A percentile compares a stretch with the other conserved stretches of the same genome.
Conservation (phyloP, 2,797 vertebrate genomes). For the Cichlasoma orientale region DNA sequence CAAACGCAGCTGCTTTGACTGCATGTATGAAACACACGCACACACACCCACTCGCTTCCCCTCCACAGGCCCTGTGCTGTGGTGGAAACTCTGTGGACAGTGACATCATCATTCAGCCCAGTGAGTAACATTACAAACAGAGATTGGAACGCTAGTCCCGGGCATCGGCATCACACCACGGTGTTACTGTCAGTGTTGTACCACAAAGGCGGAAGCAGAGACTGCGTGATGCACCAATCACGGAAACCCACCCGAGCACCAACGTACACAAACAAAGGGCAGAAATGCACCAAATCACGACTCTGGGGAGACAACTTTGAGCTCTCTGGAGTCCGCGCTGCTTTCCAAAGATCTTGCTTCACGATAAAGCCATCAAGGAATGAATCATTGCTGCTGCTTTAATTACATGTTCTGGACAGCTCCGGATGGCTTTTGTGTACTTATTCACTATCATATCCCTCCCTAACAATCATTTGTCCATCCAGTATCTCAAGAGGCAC, state of each 20-base stretch:
- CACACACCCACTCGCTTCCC: slow-evolving; percentile 34
- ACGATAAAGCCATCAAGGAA: slow-evolving; percentile 18
- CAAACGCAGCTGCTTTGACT: slow-evolving; percentile 48
- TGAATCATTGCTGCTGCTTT: not conserved
- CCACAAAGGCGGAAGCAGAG: slow-evolving; percentile 2
- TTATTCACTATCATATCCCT: slow-evolving; percentile 10
- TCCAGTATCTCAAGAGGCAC: slow-evolving; percentile 26
- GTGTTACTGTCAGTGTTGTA: slow-evolving; percentile 23
- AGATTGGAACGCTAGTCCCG: slow-evolving; percentile 44
- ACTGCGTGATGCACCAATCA: not conserved
- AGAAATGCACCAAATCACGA: not conserved
- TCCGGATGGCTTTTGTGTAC: slow-evolving; percentile 10
- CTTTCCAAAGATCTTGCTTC: slow-evolving; percentile 1
- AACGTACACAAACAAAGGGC: not conserved
- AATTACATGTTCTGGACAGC: slow-evolving; percentile 1
- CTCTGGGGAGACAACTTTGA: not conserved
- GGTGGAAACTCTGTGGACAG: slow-evolving; percentile 61
- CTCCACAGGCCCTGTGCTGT: slow-evolving; percentile 40
- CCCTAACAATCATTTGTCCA: slow-evolving; percentile 22
- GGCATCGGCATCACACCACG: slow-evolving; percentile 18
- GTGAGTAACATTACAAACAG: slow-evolving; percentile 19
- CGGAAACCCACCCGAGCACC: not conserved
- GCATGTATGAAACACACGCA: slow-evolving; percentile 9
- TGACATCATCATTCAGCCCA: slow-evolving; percentile 69
- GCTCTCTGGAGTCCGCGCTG: not conserved